A percentile compares a stretch with the other conserved stretches of the same genome.
Conservation (phyloP, 1,140 invertebrate genomes). For the Aphaenogaster floridana region DNA sequence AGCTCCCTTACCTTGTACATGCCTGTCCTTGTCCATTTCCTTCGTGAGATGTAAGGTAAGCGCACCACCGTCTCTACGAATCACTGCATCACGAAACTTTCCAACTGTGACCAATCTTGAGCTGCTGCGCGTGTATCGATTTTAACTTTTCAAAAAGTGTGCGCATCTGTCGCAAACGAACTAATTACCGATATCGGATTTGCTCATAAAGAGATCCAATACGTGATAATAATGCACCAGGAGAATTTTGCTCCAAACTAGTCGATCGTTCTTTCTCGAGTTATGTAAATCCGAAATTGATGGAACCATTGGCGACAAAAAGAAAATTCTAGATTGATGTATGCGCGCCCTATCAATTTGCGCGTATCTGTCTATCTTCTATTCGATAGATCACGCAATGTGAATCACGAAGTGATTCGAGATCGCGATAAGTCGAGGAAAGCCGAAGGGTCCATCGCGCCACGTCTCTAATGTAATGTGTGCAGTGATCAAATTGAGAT, state of each 20-base stretch:
- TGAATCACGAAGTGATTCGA: neutral
- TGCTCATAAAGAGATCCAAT: neutral
- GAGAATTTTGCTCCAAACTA: neutral
- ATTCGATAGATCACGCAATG: slow-evolving; percentile 6
- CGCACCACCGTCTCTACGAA: slow-evolving; percentile 66
- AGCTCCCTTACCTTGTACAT: slow-evolving; percentile 77
- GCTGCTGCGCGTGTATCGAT: slow-evolving; percentile 31
- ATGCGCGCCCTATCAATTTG: neutral
- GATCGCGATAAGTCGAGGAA: slow-evolving; percentile 1
- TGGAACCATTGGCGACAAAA: neutral
- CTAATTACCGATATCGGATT: slow-evolving; percentile 15
- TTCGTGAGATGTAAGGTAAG: slow-evolving; percentile 39
- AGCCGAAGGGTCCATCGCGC: neutral
- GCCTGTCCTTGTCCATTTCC: slow-evolving; percentile 82
- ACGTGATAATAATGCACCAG: neutral
- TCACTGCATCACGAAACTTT: slow-evolving; percentile 82
- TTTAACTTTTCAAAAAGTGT: slow-evolving; percentile 64
- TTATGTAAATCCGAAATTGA: slow-evolving; percentile 35
- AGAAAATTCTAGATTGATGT: neutral
- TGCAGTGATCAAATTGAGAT: neutral
- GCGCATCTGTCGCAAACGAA: slow-evolving; percentile 65
- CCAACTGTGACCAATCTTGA: slow-evolving; percentile 72
- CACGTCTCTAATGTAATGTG: neutral
- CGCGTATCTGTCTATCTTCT: neutral
- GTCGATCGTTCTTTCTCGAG: neutral